These are phyloP conservation scores for Drosophila setosimentum DNA, from an alignment of 2,888 invertebrate genomes.

Conservation along the genomic window DNA sequence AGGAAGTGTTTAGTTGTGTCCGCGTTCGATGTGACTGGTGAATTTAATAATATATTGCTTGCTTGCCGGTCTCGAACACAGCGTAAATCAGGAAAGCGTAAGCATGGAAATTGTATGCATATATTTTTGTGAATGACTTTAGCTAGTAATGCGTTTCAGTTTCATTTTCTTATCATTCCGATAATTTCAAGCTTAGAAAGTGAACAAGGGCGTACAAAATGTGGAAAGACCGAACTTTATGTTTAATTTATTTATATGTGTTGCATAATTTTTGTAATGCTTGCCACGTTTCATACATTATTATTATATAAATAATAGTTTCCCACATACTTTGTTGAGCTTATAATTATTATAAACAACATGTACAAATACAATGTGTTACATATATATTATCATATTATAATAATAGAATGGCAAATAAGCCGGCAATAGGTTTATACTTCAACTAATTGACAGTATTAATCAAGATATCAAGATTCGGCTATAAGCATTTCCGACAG, in stretches of 20 bases:
- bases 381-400: too few relatives aligned
- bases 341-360: neutral
- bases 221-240: neutral
- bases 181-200: neutral
- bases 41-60: neutral
- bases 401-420: neutral
- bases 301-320: neutral
- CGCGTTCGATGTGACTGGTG: neutral
- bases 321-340: neutral
- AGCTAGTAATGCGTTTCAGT: neutral
- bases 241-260: neutral
- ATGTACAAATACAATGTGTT: neutral
- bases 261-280: neutral
- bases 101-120: neutral
- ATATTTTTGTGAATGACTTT: neutral
- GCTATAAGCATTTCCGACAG: constrained; percentile 87
- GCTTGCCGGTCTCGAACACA: neutral
- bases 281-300: neutral
- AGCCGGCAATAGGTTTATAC: neutral
- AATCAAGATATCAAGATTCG: constrained; percentile 87
- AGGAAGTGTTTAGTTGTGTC: constrained; percentile 9
- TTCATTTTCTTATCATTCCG: neutral
- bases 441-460: constrained; percentile 42
- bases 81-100: neutral
- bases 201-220: neutral